A percentile compares a stretch with the other conserved stretches of the same genome.
Conservation (phyloP, 2,113 vertebrate genomes). For the Danionella cerebrum region DNA sequence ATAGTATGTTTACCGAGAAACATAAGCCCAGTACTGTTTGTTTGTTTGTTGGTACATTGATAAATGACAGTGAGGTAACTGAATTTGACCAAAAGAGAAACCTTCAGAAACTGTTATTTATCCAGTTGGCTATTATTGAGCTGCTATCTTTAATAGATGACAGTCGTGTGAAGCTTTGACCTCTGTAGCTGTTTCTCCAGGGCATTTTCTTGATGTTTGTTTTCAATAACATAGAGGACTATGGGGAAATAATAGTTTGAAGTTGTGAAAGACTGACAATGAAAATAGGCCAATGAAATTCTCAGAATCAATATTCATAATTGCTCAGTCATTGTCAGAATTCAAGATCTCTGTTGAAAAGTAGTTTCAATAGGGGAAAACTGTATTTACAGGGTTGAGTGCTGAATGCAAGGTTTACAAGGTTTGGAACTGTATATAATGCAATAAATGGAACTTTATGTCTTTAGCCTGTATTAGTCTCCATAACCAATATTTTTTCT, state of each 20-base stretch:
- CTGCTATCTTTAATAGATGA: not conserved
- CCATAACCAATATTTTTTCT: no score
- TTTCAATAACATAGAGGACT: constrained; percentile 22
- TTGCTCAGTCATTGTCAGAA: constrained; percentile 28
- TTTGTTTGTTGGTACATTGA: not conserved
- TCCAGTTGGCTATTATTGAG: not conserved
- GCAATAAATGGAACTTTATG: no score
- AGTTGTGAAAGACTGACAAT: constrained; percentile 6
- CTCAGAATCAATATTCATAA: constrained; percentile 33
- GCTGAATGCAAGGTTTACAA: not conserved
- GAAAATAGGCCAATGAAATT: constrained; percentile 33
- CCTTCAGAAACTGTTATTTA: not conserved
- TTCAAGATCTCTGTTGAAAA: not conserved
- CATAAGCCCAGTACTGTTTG: not conserved
- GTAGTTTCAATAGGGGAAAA: not conserved
- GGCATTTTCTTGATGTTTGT: constrained; percentile 14
- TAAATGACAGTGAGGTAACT: not conserved
- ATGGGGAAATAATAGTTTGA: constrained; percentile 32
- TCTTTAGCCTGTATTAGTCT: no score
- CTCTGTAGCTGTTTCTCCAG: not conserved
- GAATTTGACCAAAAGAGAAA: not conserved
- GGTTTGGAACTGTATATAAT: no score
- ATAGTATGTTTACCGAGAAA: not conserved
- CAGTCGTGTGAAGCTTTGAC: not conserved
- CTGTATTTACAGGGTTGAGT: no score